Conservation (phyloP, 1,140 invertebrate genomes). For the Ephestia elutella region DNA sequence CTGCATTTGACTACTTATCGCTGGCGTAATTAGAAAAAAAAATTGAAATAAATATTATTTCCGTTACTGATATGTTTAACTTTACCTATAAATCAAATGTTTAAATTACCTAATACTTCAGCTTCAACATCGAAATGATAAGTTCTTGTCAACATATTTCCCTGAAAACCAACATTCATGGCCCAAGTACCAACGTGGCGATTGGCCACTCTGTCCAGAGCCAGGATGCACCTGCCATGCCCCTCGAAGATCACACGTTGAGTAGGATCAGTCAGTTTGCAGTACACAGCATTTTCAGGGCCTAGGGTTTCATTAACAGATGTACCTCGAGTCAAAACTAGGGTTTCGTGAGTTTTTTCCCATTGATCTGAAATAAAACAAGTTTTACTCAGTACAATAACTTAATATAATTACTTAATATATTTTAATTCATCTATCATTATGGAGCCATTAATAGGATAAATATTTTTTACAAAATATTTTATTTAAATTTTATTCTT, state of each 20-base stretch:
- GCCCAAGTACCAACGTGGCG: conserved; percentile 41
- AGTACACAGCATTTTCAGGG: conserved; percentile 46
- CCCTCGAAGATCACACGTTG: conserved; percentile 33
- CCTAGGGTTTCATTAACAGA: conserved; percentile 32
- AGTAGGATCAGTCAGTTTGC: conserved; percentile 30
- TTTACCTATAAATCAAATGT: neutral
- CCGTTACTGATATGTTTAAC: no score
- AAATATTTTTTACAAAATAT: no score
- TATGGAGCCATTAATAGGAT: no score
- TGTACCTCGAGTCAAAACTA: conserved; percentile 2
- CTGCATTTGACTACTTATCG: no score
- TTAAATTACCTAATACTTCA: conserved; percentile 23
- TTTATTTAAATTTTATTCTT: no score
- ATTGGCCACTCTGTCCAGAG: conserved; percentile 30
- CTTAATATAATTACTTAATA: no score
- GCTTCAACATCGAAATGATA: conserved; percentile 31
- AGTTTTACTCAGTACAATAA: no score
- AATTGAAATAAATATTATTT: no score
- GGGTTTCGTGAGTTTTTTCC: neutral
- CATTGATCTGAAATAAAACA: neutral
- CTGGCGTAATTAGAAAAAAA: no score
- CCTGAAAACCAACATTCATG: conserved; percentile 35
- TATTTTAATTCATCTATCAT: no score
- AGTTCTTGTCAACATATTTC: conserved; percentile 34
- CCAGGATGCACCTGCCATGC: conserved; percentile 45